Evolutionary conservation across 2,113 vertebrate species (phyloP).

Genomic region (Scophthalmus maximus): DNA sequence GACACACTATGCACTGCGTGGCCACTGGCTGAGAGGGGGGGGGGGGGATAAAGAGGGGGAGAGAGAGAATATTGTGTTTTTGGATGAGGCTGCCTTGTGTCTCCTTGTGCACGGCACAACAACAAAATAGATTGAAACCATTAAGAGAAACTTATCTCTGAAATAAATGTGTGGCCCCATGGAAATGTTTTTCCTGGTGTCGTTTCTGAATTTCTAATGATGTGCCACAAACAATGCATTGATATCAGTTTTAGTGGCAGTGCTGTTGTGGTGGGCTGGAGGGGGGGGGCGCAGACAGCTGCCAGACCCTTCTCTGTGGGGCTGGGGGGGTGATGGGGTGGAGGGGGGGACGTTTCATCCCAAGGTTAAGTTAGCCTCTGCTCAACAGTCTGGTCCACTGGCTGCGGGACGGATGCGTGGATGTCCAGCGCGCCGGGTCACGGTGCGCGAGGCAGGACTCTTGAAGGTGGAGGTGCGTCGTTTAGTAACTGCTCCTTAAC

Average conservation of each 20-base stretch:
- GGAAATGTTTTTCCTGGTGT: neutral
- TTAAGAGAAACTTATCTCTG: neutral
- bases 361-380: conserved; percentile 76
- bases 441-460: conserved; percentile 2
- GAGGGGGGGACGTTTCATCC: conserved; percentile 22
- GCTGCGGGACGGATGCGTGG: conserved; percentile 66
- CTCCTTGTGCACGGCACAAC: conserved; percentile 1
- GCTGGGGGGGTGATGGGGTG: neutral
- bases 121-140: conserved; percentile 10
- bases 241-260: neutral
- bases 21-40: neutral
- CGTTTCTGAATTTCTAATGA: neutral
- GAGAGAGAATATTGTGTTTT: neutral
- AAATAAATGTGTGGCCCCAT: neutral
- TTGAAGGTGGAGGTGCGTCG: no score
- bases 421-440: conserved; percentile 43
- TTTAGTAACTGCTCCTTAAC: conserved; percentile 57
- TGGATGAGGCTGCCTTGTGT: conserved; percentile 6
- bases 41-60: neutral
- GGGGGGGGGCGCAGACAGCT: neutral
- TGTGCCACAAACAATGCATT: neutral
- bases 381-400: conserved; percentile 76
- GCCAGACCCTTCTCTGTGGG: conserved; percentile 13
- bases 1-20: neutral
- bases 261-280: neutral